Conservation (phyloP, 1,140 invertebrate genomes). For the Hirudo medicinalis region DNA sequence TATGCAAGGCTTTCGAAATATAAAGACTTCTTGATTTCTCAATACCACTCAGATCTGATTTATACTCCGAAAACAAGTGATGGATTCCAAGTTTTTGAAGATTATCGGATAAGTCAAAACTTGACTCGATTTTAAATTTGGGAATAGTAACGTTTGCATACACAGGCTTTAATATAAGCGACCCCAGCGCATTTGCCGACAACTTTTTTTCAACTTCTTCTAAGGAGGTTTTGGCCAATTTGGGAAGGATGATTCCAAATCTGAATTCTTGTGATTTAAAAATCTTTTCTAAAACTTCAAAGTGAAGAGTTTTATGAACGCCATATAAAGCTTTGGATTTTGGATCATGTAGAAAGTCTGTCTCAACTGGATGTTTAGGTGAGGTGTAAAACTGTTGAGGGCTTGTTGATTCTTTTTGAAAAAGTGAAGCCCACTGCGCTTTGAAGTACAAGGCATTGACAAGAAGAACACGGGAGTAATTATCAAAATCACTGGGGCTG, state of each 20-base stretch:
- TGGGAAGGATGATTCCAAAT: constrained; percentile 61
- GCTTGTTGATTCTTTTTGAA: neutral
- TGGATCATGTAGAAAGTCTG: constrained; percentile 28
- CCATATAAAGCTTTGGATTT: neutral
- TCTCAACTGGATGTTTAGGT: neutral
- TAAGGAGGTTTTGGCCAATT: constrained; percentile 41
- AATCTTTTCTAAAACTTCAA: constrained; percentile 50
- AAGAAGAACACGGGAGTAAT: neutral
- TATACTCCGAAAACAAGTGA: constrained; percentile 23
- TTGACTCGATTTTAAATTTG: constrained; percentile 32
- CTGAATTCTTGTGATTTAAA: constrained; percentile 51
- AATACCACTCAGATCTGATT: constrained; percentile 30
- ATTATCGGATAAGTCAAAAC: constrained; percentile 27
- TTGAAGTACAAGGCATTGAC: constrained; percentile 16
- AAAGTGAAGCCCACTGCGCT: neutral
- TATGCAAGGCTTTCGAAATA: constrained; percentile 39
- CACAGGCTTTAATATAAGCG: constrained; percentile 21
- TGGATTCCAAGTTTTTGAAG: constrained; percentile 35
- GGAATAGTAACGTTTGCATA: constrained; percentile 31
- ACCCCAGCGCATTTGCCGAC: constrained; percentile 39
- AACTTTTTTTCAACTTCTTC: constrained; percentile 43
- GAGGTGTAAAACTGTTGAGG: neutral
- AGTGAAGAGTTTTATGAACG: neutral
- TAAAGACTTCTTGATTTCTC: constrained; percentile 25
- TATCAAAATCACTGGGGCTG: neutral